Evolutionary conservation across 2,888 invertebrate species (phyloP), one percentile per base, ranked within the genome.

Genomic region (Agriopis leucophaearia): DNA sequence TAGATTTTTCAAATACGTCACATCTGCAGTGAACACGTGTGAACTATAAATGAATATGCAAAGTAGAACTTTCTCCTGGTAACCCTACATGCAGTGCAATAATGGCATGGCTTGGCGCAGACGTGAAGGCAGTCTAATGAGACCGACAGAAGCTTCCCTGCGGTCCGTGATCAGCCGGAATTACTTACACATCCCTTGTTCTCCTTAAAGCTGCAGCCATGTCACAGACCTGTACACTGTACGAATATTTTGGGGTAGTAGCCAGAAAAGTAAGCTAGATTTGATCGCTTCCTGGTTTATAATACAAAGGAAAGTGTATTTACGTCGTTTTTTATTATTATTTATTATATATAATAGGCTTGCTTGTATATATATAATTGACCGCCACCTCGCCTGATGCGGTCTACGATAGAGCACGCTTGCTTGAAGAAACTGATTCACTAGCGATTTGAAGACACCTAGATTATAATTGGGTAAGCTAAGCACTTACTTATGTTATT

Each of bases 141-240:
- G 66, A 66, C 66, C 60, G 66, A 61, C 66, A 61, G 50, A 56
- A 38, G 44, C 50, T 45, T 40, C 52, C 65, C 44, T 45, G 55
- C 42, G 60, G 59, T 40, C 60, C 50, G 60, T 66, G 56, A 66
- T 66, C 66, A 66, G 36, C 59, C 50, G n/a, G 60, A 66, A 66
- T 66, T 66, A 66, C 60, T 61, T 66, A 45, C 60, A 60, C 60
- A 27, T 52, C 42, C 59, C 64, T 59, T 65, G 47, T 58, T 58
- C 40, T 44, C 52, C 47, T n/a, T 48, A 15, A 36, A 38, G 36
- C 35, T 45, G 10, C 57, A 16, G 10, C 27, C 27, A 27, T 5
- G 15, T 36, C 15, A 27, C 27, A 44, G 18, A 44, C n/a, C 9
- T 45, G n/a, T 7, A 6, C n/a, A 13, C 35, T 16, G 15, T 1